These are phyloP conservation scores for Atopsyche davidsoni DNA, from an alignment of 1,140 invertebrate genomes.

Conservation along the genomic window DNA sequence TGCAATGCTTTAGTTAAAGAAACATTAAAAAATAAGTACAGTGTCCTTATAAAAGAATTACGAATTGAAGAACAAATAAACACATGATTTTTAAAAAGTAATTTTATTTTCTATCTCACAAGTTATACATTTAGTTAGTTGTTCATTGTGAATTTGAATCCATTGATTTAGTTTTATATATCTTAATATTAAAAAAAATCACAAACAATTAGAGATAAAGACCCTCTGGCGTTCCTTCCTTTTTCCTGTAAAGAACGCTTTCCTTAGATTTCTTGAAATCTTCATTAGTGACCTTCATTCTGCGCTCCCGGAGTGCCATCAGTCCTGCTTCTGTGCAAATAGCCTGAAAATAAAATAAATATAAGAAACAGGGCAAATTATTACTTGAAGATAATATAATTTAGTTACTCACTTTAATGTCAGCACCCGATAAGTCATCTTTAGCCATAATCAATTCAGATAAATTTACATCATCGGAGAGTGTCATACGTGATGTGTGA, in stretches of 20 bases:
- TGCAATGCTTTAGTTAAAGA: constrained; percentile 8
- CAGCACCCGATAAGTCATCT: constrained; percentile 97
- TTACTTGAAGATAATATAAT: not conserved
- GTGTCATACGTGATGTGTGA: constrained; percentile 96
- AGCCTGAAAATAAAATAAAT: constrained; percentile 59
- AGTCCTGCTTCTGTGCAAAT: constrained; percentile 99
- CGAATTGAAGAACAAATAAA: not conserved
- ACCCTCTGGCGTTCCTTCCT: constrained; percentile 98
- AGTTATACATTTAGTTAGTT: constrained; percentile 2
- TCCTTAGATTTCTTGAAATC: constrained; percentile 99
- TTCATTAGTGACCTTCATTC: constrained; percentile 99
- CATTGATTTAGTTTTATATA: not conserved
- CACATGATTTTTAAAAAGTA: constrained; percentile 11
- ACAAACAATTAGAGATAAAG: constrained; percentile 77
- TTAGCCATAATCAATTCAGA: constrained; percentile 99
- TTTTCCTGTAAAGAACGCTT: constrained; percentile 98
- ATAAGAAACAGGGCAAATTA: not conserved
- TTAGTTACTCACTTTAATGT: constrained; percentile 62
- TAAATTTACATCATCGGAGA: constrained; percentile 95
- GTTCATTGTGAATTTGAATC: not conserved
- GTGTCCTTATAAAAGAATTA: not conserved
- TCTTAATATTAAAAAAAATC: not conserved
- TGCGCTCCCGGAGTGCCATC: constrained; percentile 92
- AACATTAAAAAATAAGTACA: constrained; percentile 9
- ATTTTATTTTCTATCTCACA: constrained; percentile 10